These are phyloP conservation scores for Sparidentex hasta DNA, from an alignment of 2,797 vertebrate species.

Conservation along the genomic window DNA sequence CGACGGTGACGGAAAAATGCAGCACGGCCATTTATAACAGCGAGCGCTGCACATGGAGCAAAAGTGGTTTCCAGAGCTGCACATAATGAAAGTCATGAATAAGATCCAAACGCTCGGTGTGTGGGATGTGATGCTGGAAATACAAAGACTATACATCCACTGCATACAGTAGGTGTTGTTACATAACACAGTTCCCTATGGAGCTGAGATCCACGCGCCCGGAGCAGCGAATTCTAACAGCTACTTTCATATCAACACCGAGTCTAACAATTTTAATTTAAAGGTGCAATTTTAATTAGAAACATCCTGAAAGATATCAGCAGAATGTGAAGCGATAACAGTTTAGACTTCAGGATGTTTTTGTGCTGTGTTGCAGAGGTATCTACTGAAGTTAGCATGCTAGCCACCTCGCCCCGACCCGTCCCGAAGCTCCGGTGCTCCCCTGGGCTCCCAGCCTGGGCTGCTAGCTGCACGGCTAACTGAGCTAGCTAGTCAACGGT, in stretches of 20 bases:
- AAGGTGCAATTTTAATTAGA: not conserved
- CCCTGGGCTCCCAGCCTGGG: no score
- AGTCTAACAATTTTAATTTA: not conserved
- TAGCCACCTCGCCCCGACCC: no score
- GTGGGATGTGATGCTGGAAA: constrained; percentile 23
- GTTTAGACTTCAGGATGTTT: no score
- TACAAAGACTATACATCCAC: constrained; percentile 10
- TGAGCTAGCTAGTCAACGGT: no score
- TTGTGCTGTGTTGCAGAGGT: no score
- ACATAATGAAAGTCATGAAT: constrained; percentile 76
- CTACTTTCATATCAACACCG: constrained; percentile 7
- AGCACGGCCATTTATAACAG: constrained; percentile 58
- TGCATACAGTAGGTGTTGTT: not conserved
- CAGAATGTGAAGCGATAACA: no score
- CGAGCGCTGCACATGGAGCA: constrained; percentile 35
- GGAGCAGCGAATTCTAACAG: constrained; percentile 29
- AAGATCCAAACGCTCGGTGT: constrained; percentile 48
- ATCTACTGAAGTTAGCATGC: no score
- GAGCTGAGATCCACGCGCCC: constrained; percentile 23
- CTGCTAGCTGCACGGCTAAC: no score
- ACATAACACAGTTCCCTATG: not conserved
- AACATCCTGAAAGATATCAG: not conserved
- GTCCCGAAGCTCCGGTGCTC: no score
- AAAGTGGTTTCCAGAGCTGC: constrained; percentile 48
- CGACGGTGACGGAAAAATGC: constrained; percentile 42